Base-by-base conservation (phyloP, 2,888 invertebrate genomes). In the Osmoderma eremita region DNA sequence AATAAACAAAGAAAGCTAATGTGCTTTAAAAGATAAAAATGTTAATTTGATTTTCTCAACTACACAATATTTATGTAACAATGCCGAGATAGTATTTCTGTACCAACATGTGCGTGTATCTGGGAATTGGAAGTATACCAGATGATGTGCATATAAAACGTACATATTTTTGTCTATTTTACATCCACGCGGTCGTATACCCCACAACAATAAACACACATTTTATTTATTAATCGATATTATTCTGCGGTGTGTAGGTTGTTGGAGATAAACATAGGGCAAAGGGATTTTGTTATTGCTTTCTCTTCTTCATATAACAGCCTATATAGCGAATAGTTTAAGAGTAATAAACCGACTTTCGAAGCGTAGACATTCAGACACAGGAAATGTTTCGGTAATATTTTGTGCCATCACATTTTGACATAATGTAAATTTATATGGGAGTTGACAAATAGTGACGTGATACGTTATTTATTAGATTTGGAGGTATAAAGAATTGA, bases 171-270 rank as follows among this genome's bases (percentile, higher is more conserved):
- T 12, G 58, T 61, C 58, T 45, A 18, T 61, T 48, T 61, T 61
- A 45, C 24, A 30, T 13, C 45, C 45, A 22, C 22, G 10, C 45
- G 45, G 17, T 30, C 15, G 36, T 38, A 53, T 38, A 30, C 30
- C 30, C 10, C 36, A 45, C 45, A 17, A 61, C 45, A 61, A 61
- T 61, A 61, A 61, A 61, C 58, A 61, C 58, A 61, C 58, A 48
- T 61, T 61, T 61, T 61, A 61, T 61, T 30, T 36, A 61, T 61
- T 61, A 61, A 61, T 61, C 58, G 42, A 61, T 61, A 61, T 17
- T 45, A 48, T 61, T 45, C 58, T 30, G 58, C 45, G 58, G 22
- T n/a, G 58, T 61, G 45, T 48, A 30, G 58, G 45, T 30, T 61
- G 58, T 45, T 17, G 24, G 36, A 45, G 4, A n/a, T 45, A 45